Conservation (phyloP, 2,113 vertebrate species). For the Zosterops borbonicus region DNA sequence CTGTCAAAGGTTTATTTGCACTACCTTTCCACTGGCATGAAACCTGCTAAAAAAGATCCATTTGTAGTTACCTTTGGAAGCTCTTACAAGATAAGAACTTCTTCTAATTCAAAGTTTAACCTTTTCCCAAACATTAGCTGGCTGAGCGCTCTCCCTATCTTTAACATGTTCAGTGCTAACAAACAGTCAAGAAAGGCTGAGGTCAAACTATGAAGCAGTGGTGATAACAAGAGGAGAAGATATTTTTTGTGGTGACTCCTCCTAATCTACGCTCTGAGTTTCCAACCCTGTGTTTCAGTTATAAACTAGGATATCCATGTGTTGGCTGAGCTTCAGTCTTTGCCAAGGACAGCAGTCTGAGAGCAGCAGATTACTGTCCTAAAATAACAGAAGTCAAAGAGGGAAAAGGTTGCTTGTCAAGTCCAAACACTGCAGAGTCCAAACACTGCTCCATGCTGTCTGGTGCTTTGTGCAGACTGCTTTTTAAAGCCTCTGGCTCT, state of each 20-base stretch:
- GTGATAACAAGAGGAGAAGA: not conserved
- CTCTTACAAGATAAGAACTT: not conserved
- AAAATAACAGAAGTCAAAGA: slow-evolving; percentile 27
- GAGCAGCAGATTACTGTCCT: not conserved
- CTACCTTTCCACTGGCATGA: not conserved
- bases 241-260: not conserved
- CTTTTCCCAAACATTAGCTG: not conserved
- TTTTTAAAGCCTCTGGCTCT: not conserved
- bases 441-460: not conserved
- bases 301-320: not conserved
- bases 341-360: not conserved
- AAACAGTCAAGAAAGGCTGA: not conserved
- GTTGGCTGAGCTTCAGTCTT: not conserved
- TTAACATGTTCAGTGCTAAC: not conserved
- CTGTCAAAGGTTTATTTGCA: not conserved
- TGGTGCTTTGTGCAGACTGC: not conserved
- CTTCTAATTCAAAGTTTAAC: not conserved
- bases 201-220: not conserved
- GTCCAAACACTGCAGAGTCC: not conserved
- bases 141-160: not conserved
- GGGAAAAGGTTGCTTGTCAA: slow-evolving; percentile 25
- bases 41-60: not conserved
- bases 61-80: not conserved
- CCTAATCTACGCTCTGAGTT: not conserved
- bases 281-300: not conserved